Evolutionary conservation across 2,888 invertebrate genomes (phyloP).

Genomic region (Hydrotaea diabolus): DNA sequence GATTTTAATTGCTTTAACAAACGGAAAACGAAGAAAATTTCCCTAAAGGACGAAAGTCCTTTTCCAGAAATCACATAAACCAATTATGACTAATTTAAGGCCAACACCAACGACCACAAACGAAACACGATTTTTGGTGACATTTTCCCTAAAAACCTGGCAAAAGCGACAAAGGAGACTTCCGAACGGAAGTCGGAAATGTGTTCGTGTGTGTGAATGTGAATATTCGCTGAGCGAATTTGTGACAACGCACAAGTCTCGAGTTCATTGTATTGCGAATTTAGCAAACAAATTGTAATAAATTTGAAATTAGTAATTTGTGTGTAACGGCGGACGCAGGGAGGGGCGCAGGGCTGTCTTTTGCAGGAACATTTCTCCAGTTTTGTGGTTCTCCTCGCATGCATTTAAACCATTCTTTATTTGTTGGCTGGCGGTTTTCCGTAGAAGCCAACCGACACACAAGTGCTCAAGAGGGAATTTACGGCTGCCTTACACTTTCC

Average conservation of each 20-base stretch:
- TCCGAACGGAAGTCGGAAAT: slow-evolving; percentile 32
- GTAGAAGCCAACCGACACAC: not conserved
- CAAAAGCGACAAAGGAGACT: not conserved
- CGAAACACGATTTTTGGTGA: slow-evolving; percentile 53
- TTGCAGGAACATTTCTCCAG: slow-evolving; percentile 40
- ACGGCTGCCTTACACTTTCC: not conserved
- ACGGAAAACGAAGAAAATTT: slow-evolving; percentile 22
- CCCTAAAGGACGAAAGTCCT: slow-evolving; percentile 31
- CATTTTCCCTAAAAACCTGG: slow-evolving; percentile 42
- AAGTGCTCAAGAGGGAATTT: not conserved
- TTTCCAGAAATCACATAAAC: slow-evolving; percentile 56
- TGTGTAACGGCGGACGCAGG: slow-evolving; percentile 32
- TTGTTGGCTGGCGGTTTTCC: slow-evolving; percentile 54
- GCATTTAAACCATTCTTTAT: slow-evolving; percentile 68
- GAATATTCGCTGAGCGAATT: too few species aligned
- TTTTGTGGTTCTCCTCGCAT: slow-evolving; percentile 59
- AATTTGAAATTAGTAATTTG: slow-evolving; percentile 63
- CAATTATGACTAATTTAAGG: slow-evolving; percentile 65
- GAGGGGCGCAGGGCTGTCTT: slow-evolving; percentile 24
- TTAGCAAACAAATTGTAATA: slow-evolving; percentile 59
- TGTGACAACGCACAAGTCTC: too few species aligned
- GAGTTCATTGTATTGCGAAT: slow-evolving; percentile 26
- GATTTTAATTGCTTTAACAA: slow-evolving; percentile 48
- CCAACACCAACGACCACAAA: slow-evolving; percentile 5
- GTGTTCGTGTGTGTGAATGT: too few species aligned